phyloP scores from a whole-genome alignment of 1,140 invertebrate genomes.

The Neomicropteryx cornuta region DNA sequence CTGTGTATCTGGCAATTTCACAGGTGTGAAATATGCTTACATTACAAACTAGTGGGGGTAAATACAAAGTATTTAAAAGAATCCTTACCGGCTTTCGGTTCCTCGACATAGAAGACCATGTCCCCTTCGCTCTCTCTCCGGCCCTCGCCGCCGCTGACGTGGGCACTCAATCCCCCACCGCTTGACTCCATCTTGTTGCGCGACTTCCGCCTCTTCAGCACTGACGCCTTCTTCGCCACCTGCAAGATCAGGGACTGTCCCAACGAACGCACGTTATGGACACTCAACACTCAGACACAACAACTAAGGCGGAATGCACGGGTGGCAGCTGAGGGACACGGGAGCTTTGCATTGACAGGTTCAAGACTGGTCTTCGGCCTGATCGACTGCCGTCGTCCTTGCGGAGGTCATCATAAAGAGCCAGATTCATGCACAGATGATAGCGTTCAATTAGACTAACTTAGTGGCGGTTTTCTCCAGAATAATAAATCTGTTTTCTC shows the following conservation, averaged over 20 bases:
- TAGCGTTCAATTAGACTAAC: too few species aligned
- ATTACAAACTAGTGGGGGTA: neutral
- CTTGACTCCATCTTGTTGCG: slow-evolving; percentile 52
- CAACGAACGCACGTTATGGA: slow-evolving; percentile 17
- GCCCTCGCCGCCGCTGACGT: slow-evolving; percentile 12
- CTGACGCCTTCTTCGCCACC: slow-evolving; percentile 63
- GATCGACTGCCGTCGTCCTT: too few species aligned
- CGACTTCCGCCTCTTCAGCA: slow-evolving; percentile 58
- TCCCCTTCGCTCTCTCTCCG: slow-evolving; percentile 51
- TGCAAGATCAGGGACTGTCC: slow-evolving; percentile 57
- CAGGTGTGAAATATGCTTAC: too few species aligned
- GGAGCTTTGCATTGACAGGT: too few species aligned
- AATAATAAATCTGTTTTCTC: too few species aligned
- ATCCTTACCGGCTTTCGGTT: slow-evolving; percentile 46
- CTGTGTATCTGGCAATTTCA: too few species aligned
- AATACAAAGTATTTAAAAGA: slow-evolving; percentile 1
- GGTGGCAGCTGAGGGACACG: too few species aligned
- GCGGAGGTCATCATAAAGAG: too few species aligned
- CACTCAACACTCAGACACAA: slow-evolving; percentile 18
- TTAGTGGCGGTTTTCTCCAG: too few species aligned
- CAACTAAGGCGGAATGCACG: slow-evolving; percentile 6
- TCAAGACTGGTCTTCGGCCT: too few species aligned
- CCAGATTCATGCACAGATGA: too few species aligned
- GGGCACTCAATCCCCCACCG: too few species aligned
- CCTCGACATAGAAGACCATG: slow-evolving; percentile 60